Base-by-base conservation (phyloP, 2,888 invertebrate species). In the Epirrhoe alternata region DNA sequence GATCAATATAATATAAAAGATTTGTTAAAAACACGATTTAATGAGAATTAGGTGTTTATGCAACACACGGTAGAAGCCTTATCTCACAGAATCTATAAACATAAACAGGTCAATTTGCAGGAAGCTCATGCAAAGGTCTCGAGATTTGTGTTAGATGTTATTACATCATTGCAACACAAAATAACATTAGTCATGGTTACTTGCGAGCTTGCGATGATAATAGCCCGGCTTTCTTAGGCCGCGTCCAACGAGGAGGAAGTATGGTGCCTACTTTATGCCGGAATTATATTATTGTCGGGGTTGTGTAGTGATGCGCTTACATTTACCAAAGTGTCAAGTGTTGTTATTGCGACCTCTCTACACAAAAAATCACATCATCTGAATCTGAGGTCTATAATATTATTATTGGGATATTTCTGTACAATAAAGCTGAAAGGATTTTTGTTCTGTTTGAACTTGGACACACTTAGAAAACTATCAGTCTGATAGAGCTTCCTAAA, bases 161-260 rank as follows among this genome's bases (percentile, higher is more conserved):
- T 60, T 66, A 56, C 63, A 66, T 61, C 57, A 65, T 72, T 72
- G 58, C 73, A 72, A 58, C 66, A 72, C 54, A 45, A 64, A 69
- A 68, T 60, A 68, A 56, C 69, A 72, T 74, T 71, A 71, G 74
- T 74, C 74, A 74, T 74, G 74, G 71, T 72, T 71, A 71, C 72
- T 74, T 71, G 74, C 71, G 56, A 69, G 68, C 69, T 74, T 72
- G 71, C 70, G 62, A 69, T 51, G 65, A 62, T 71, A 68, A 68
- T 61, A 59, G 68, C 60, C 42, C 58, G 54, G 63, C 49, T 68
- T 64, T 68, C 59, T 31, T 54, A 66, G 70, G 69, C 71, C 73
- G 71, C 58, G 63, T 66, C 62, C 62, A 63, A 50, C 16, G 24
- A 66, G 51, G 68, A 69, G 69, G 69, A 65, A 70, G 64, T 53